phyloP scores from a whole-genome alignment of 2,888 invertebrate species.

The Nomada hirtipes region DNA sequence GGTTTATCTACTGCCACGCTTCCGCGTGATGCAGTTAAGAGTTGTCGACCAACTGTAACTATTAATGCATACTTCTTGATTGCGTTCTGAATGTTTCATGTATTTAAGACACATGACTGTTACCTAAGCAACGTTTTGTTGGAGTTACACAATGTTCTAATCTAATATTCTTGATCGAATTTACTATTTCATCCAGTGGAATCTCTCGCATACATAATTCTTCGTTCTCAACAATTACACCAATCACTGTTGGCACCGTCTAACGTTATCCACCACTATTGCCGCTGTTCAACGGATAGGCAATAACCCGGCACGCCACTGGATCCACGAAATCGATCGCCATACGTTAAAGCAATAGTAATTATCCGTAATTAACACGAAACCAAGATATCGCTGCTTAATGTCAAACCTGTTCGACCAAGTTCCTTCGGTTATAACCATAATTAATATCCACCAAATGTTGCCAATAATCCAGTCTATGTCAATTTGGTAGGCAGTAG shows the following conservation, averaged over 20 bases:
- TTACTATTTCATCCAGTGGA: too few species aligned
- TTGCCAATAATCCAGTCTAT: constrained; percentile 9
- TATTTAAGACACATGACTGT: neutral
- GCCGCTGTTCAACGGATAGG: too few species aligned
- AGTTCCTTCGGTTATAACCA: constrained; percentile 18
- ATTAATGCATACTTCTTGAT: constrained; percentile 7
- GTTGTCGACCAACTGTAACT: constrained; percentile 8
- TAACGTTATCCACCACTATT: too few species aligned
- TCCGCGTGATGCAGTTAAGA: constrained; percentile 14
- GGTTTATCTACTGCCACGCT: constrained; percentile 27
- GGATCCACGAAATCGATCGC: too few species aligned
- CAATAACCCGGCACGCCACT: too few species aligned
- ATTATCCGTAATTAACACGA: constrained; percentile 7
- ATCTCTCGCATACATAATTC: too few species aligned
- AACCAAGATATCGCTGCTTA: neutral
- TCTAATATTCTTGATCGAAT: too few species aligned
- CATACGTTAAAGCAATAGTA: neutral
- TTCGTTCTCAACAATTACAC: too few species aligned
- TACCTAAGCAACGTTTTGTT: neutral
- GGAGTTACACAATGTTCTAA: neutral
- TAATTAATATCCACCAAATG: constrained; percentile 33
- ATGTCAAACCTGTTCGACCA: constrained; percentile 6
- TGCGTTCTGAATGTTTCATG: constrained; percentile 16
- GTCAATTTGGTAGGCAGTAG: constrained; percentile 4
- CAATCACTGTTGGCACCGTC: too few species aligned